Evolutionary conservation across 2,113 vertebrate species (phyloP), one percentile per base, ranked within the genome.

Genomic region (Myotis brandtii): DNA sequence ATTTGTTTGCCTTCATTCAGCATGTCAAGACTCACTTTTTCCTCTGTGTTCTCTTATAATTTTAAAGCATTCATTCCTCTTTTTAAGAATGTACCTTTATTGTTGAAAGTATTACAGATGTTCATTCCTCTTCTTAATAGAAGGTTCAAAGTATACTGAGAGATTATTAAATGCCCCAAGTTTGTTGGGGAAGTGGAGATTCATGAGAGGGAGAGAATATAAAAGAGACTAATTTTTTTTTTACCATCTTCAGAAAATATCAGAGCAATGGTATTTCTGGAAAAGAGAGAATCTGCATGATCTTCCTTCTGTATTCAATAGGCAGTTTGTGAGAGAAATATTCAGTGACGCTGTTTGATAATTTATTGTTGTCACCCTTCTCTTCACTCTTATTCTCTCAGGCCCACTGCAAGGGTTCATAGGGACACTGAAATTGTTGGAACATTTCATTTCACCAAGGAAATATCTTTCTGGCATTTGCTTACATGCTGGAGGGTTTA

Each of bases 201-300:
- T 90, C n/a, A 14, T 62, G 30, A 34, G 5, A 59, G 5, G 34
- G 5, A 72, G 30, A 73, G 2, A 95, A 34, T 82, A 0, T 50
- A 91, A 94, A 92, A 89, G 21, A 72, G 27, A 94, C 76, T 73
- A 5, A 66, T 80, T 81, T 86, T 18, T 86, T 18, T 69, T 77
- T 75, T 66, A 56, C 25, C 13, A 54, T 87, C 52, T 54, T 93
- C 32, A 32, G 77, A 69, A 86, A 90, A 82, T 4, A 82, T 48
- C 23, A 76, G 66, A 66, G 11, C 12, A 72, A 91, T 73, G 87
- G 66, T 76, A 54, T 16, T 82, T n/a, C 62, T 84, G 34, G 25
- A 81, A 92, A 82, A 27, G n/a, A 86, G 20, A 92, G 48, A 83
- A 89, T 56, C 18, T 67, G 27, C 1, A 3, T 89, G 37, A 81